Percentiles rank a stretch among this genome's conserved stretches.
Conservation (phyloP, 2,888 invertebrate species). For the Drosophila neonasuta region DNA sequence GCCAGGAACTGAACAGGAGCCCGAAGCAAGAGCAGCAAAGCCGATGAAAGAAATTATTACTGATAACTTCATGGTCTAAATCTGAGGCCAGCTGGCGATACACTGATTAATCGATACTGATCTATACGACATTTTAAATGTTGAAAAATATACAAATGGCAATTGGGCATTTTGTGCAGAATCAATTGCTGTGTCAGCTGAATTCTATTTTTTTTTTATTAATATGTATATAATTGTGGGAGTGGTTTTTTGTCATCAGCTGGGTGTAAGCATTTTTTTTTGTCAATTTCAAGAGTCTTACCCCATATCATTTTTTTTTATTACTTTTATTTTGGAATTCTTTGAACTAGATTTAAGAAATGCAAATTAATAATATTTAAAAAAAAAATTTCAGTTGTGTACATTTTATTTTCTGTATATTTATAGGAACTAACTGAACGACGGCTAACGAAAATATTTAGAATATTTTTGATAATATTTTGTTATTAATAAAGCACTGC, state of each 20-base stretch:
- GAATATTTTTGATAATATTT: too few species aligned
- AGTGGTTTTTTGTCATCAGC: neutral
- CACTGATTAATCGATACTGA: constrained; percentile 10
- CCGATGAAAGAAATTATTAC: constrained; percentile 34
- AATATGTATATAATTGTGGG: constrained; percentile 13
- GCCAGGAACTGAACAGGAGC: constrained; percentile 36
- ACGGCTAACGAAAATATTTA: too few species aligned
- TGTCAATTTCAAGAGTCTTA: neutral
- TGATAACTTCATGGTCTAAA: constrained; percentile 53
- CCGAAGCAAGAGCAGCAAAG: constrained; percentile 36
- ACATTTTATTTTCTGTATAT: neutral
- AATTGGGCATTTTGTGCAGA: constrained; percentile 16
- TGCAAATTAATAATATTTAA: constrained; percentile 8
- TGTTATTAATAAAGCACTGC: too few species aligned
- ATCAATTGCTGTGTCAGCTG: constrained; percentile 15
- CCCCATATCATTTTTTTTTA: neutral
- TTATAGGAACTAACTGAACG: too few species aligned
- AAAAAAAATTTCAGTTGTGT: neutral
- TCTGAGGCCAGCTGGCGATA: neutral
- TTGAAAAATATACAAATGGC: constrained; percentile 12
- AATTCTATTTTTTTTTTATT: neutral
- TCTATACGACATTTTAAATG: constrained; percentile 21
- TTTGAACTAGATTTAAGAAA: neutral
- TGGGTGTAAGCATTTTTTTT: constrained; percentile 29
- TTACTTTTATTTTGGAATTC: constrained; percentile 7